phyloP scores from a whole-genome alignment of 2,113 vertebrate genomes.

The Podarcis raffonei region DNA sequence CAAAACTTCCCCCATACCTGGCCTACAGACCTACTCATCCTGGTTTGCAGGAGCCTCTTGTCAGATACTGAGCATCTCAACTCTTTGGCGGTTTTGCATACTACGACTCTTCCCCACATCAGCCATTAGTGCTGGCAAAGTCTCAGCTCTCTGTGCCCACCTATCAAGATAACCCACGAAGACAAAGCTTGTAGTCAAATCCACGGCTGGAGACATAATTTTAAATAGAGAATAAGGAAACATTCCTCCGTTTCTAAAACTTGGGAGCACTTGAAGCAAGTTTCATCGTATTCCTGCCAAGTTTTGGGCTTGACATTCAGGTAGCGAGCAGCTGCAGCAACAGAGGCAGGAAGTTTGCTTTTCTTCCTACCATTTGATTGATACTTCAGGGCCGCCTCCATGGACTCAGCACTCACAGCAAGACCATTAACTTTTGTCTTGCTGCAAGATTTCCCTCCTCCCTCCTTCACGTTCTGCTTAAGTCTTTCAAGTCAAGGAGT shows the following conservation, averaged over 20 bases:
- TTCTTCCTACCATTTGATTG: slow-evolving; percentile 32
- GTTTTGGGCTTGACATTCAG: slow-evolving; percentile 12
- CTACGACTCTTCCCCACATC: neutral
- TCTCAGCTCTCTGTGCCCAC: neutral
- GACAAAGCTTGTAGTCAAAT: slow-evolving; percentile 11
- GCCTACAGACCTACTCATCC: neutral
- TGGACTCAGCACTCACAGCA: slow-evolving; percentile 8
- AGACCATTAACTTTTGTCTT: slow-evolving; percentile 53
- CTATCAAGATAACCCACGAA: neutral
- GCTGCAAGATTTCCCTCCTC: slow-evolving; percentile 34
- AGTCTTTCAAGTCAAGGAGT: slow-evolving; percentile 58
- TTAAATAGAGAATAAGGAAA: neutral
- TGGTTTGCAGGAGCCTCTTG: neutral
- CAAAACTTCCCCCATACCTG: too few species aligned
- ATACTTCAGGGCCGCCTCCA: neutral
- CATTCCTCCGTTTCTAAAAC: neutral
- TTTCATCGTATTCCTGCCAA: slow-evolving; percentile 35
- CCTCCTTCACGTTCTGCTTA: slow-evolving; percentile 37
- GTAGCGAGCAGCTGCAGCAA: slow-evolving; percentile 6
- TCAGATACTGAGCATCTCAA: neutral
- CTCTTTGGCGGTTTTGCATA: neutral
- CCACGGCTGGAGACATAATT: neutral
- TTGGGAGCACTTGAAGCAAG: neutral
- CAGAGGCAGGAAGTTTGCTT: neutral
- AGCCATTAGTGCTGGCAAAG: neutral